Evolutionary conservation across 2,113 vertebrate genomes (phyloP).

Genomic region (Macquaria ambigua): DNA sequence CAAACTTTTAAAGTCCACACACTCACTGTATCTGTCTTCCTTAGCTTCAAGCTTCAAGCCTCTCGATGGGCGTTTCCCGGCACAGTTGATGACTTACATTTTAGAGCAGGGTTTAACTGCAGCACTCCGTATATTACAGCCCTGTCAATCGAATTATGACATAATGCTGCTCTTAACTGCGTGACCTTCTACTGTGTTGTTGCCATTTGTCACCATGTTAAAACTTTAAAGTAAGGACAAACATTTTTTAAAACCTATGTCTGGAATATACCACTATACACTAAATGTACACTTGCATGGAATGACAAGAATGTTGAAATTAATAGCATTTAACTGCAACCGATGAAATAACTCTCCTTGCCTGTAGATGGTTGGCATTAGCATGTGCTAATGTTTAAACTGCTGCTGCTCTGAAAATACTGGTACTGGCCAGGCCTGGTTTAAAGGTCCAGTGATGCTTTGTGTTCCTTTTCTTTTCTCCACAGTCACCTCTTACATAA

Average conservation of each 20-base stretch:
- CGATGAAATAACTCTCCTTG: too few species aligned
- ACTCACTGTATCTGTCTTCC: conserved; percentile 14
- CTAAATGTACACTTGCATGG: neutral
- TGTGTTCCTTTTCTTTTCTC: neutral
- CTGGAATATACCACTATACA: neutral
- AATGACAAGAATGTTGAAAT: too few species aligned
- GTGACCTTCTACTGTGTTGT: too few species aligned
- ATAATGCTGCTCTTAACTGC: too few species aligned
- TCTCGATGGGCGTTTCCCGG: too few species aligned
- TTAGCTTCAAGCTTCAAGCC: too few species aligned
- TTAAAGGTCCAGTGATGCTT: neutral
- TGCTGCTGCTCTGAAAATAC: neutral
- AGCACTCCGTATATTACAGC: too few species aligned
- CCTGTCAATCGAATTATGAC: too few species aligned
- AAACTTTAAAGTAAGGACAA: neutral
- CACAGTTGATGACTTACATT: too few species aligned
- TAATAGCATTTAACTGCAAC: too few species aligned
- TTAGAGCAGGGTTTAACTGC: too few species aligned
- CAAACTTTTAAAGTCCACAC: conserved; percentile 6
- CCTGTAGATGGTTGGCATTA: neutral
- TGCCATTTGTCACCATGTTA: neutral
- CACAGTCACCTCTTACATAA: neutral
- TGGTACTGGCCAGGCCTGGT: neutral
- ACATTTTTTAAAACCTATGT: neutral
- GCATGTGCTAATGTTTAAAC: neutral